phyloP scores from a whole-genome alignment of 2,888 invertebrate genomes.

The Acanthosepion lycidas region DNA sequence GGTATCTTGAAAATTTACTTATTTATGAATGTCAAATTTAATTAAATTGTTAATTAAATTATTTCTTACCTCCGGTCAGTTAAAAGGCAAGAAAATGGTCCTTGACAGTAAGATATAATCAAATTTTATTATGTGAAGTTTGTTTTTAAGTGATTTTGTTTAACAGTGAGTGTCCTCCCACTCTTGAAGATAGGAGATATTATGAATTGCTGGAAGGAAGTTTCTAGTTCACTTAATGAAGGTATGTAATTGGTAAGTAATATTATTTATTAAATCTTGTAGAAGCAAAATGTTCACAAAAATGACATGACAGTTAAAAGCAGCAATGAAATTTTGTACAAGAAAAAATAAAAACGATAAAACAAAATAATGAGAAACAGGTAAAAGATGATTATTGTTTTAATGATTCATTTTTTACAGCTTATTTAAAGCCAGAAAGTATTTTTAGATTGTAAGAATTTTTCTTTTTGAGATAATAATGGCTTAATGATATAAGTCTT shows the following conservation, averaged over 20 bases:
- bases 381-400: background rate
- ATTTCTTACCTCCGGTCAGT: background rate
- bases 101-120: conserved; percentile 6
- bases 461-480: too few relatives aligned
- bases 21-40: background rate
- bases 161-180: background rate
- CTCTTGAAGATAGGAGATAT: background rate
- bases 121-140: background rate
- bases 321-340: conserved; percentile 11
- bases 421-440: too few relatives aligned
- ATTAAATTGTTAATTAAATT: background rate
- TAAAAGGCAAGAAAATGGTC: background rate
- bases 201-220: background rate
- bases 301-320: conserved; percentile 33
- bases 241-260: conserved; percentile 15
- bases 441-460: too few relatives aligned
- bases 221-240: background rate
- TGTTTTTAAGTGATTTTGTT: background rate
- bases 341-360: background rate
- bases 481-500: too few relatives aligned
- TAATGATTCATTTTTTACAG: too few relatives aligned
- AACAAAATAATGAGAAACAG: background rate
- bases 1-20: background rate
- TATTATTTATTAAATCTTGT: conserved; percentile 22
- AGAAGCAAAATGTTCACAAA: conserved; percentile 33